Evolutionary conservation across 2,113 vertebrate genomes (phyloP), one percentile per base, ranked within the genome.

Genomic region (Nothocercus julius): DNA sequence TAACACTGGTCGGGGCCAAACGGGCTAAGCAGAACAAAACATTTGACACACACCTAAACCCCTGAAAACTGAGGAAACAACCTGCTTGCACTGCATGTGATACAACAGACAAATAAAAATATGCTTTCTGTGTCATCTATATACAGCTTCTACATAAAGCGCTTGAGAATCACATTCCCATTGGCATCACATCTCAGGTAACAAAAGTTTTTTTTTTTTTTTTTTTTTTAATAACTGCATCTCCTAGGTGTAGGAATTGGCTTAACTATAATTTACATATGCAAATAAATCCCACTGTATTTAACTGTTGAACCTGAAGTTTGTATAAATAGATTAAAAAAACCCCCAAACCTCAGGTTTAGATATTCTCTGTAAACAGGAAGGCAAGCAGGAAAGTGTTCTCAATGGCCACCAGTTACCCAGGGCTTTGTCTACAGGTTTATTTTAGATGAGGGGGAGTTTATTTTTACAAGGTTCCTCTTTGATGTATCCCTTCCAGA

Each of bases 361-460:
- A 56, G 45, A 68, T 79, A 62, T 61, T 42, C 8, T 30, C 32
- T 17, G 3, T 3, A 61, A 87, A 87, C 27, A 66, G 66, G 91
- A 93, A 92, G 93, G n/a, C 11, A 1, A 36, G 3, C 27, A 54
- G 4, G n/a, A 62, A 87, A 92, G 42, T 24, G n/a, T 61, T 11
- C 15, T 13, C 17, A 47, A 75, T 3, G 13, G 13, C 15, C 69
- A 42, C 58, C 72, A 58, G 59, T 85, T 51, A 32, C 1, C 54
- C 64, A 74, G 58, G 81, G 47, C 75, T 94, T 94, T 91, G 87
- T 85, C 54, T 54, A 25, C n/a, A 82, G 30, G 73, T 66, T 93
- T 93, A 72, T 83, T 95, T 87, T 38, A 56, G 68, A 24, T 13
- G 4, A 5, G 15, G 17, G 19, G 5, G 4, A 5, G 11, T 84